Evolutionary conservation across 2,113 vertebrate species (phyloP), one percentile per base, ranked within the genome.

Genomic region (Leuciscus idus): DNA sequence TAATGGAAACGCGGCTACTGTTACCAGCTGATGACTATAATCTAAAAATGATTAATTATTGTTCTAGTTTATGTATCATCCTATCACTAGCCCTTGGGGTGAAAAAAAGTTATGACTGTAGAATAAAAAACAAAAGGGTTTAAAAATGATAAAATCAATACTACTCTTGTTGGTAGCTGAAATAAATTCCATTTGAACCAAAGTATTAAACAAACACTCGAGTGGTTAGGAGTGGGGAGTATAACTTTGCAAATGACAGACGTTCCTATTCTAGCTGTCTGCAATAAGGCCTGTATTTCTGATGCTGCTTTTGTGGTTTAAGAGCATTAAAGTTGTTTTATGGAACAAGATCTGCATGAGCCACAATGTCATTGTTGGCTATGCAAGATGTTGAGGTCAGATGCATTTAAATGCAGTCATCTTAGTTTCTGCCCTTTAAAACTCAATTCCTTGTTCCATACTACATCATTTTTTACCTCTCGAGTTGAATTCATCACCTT

Each of bases 401-500:
- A 70, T 70, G 11, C 64, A 70, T 70, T 70, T 70, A 23, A 36
- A 82, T 82, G 64, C 26, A 81, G 57, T 43, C 43, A 50, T 82
- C 62, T 70, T 52, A 7, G 46, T 36, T 82, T 52, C 79, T 81
- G 59, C 59, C 39, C 15, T 81, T 66, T 30, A 81, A 64, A 66
- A 81, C 81, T 52, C 19, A 11, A 82, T 82, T 70, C 43, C 61
- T 70, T 52, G 62, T 52, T 66, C 81, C 64, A 66, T 30, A 46
- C 80, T 81, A 82, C 81, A 70, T 82, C 11, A 50, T 52, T 68
- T 70, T 82, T 52, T 50, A 82, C 62, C 62, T 33, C 80, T 82
- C 28, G 43, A 52, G 61, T 52, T 82, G 26, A 82, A 82, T 70
- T 70, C 81, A 82, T 82, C 81, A 82, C 62, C 81, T 82, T 30